Percentiles rank a stretch among this genome's conserved stretches.
Evolutionary conservation across 1,140 invertebrate species (phyloP).

Genomic region (Drosophila ananassae): DNA sequence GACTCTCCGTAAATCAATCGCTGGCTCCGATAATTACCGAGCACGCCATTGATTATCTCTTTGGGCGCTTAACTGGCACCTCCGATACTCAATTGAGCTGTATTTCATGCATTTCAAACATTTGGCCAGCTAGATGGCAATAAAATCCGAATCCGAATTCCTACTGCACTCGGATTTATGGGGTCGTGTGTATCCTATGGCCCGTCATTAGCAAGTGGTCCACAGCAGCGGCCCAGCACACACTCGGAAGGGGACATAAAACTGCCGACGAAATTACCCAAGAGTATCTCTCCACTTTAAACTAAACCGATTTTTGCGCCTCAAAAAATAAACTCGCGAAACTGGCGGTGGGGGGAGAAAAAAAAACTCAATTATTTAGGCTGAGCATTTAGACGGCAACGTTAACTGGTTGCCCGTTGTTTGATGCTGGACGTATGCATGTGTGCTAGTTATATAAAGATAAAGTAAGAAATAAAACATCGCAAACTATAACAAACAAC

Average conservation of each 20-base stretch:
- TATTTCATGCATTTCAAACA: conserved; percentile 52
- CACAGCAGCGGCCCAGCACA: not conserved
- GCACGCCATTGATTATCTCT: conserved; percentile 25
- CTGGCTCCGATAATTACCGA: conserved; percentile 31
- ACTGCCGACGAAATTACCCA: conserved; percentile 14
- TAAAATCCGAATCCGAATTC: conserved; percentile 23
- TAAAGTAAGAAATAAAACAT: conserved; percentile 78
- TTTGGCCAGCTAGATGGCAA: conserved; percentile 30
- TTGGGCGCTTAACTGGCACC: conserved; percentile 27
- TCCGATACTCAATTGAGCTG: conserved; percentile 42
- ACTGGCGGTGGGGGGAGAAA: not conserved
- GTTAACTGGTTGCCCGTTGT: conserved; percentile 15
- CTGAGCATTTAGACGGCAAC: conserved; percentile 46
- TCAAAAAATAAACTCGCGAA: conserved; percentile 7
- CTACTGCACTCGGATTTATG: conserved; percentile 26
- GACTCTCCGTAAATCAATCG: conserved; percentile 28
- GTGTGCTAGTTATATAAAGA: conserved; percentile 76
- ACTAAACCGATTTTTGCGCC: conserved; percentile 61
- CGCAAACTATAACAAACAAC: conserved; percentile 78
- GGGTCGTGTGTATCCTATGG: conserved; percentile 10
- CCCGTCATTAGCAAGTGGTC: conserved; percentile 35
- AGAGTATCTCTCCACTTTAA: conserved; percentile 9
- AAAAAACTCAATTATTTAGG: conserved; percentile 73
- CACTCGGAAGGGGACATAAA: conserved; percentile 30
- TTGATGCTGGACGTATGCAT: conserved; percentile 29